Evolutionary conservation across 2,797 vertebrate genomes (phyloP).

Genomic region (Peromyscus nudipes): DNA sequence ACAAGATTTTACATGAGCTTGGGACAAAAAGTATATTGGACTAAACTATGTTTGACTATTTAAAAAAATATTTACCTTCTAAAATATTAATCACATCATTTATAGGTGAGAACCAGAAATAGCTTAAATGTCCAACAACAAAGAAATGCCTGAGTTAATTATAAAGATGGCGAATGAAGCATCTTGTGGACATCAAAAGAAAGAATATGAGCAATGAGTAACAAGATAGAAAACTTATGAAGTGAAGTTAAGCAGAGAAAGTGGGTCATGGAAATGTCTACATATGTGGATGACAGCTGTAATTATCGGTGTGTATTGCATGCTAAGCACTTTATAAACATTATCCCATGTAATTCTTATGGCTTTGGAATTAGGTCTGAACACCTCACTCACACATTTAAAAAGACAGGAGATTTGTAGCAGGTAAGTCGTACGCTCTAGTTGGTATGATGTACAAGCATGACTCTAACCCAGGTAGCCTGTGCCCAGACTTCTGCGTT

Average conservation of each 20-base stretch:
- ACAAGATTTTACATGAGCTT: neutral
- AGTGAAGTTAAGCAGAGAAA: slow-evolving; percentile 44
- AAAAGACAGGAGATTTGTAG: neutral
- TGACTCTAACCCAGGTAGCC: neutral
- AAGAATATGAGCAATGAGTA: neutral
- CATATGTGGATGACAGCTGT: neutral
- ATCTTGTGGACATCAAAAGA: slow-evolving; percentile 19
- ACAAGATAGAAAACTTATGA: neutral
- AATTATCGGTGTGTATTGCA: neutral
- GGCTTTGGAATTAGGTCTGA: neutral
- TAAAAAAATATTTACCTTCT: neutral
- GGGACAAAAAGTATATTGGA: neutral
- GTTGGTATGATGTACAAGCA: neutral
- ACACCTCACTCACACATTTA: neutral
- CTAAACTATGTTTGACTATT: neutral
- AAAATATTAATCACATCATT: slow-evolving; percentile 36
- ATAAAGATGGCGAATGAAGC: neutral
- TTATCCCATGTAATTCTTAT: neutral
- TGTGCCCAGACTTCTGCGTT: neutral
- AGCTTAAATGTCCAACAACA: neutral
- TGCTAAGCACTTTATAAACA: slow-evolving; percentile 22
- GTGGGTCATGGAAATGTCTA: neutral
- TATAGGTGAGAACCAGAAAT: slow-evolving; percentile 42
- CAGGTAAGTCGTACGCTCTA: neutral
- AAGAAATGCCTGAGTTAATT: slow-evolving; percentile 5